Evolutionary conservation across 2,113 vertebrate genomes (phyloP).

Genomic region (Raja brachyura): DNA sequence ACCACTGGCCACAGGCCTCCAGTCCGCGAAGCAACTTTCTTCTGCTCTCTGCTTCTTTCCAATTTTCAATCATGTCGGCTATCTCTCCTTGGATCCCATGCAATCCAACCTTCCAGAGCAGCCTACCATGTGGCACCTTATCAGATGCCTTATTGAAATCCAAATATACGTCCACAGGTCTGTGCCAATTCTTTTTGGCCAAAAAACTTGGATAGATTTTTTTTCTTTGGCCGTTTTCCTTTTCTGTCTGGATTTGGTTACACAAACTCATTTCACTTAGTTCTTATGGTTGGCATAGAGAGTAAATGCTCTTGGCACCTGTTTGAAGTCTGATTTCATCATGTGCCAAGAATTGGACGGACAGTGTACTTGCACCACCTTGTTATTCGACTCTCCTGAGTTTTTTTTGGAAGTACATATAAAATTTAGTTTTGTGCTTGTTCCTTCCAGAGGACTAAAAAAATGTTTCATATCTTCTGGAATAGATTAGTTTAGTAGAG

Average conservation of each 20-base stretch:
- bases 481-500: background rate
- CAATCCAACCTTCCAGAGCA: too few species aligned
- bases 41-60: too few species aligned
- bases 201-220: too few species aligned
- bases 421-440: background rate
- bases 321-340: background rate
- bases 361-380: background rate
- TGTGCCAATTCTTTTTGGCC: too few species aligned
- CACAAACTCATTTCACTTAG: background rate
- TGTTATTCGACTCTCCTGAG: background rate
- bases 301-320: background rate
- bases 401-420: background rate
- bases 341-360: background rate
- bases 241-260: background rate
- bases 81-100: too few species aligned
- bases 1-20: too few species aligned
- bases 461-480: background rate
- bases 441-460: background rate
- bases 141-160: too few species aligned
- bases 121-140: too few species aligned
- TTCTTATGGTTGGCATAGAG: background rate
- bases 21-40: too few species aligned
- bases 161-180: too few species aligned
- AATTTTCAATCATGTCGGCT: too few species aligned
- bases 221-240: background rate